These are phyloP conservation scores for Poecilobothrus nobilitatus DNA, from an alignment of 2,888 invertebrate species.

Conservation along the genomic window DNA sequence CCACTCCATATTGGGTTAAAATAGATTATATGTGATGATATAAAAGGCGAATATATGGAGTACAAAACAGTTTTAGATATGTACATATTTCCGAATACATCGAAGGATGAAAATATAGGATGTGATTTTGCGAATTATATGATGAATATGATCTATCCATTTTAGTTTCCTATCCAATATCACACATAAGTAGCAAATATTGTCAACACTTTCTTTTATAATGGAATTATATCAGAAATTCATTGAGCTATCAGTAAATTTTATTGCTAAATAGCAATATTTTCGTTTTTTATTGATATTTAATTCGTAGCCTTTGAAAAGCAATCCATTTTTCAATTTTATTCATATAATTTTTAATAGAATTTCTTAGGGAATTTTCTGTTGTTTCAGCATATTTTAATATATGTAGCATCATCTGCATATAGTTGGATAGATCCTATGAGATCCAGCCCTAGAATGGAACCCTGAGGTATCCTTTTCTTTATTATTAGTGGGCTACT, in stretches of 20 bases:
- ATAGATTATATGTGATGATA: background rate
- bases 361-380: too few relatives aligned
- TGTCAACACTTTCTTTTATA: background rate
- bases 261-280: background rate
- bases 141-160: background rate
- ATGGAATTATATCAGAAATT: background rate
- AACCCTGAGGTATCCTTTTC: too few relatives aligned
- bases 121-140: background rate
- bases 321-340: too few relatives aligned
- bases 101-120: background rate
- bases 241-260: background rate
- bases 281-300: background rate
- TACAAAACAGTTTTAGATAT: background rate
- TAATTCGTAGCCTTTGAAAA: too few relatives aligned
- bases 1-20: too few relatives aligned
- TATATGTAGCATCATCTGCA: too few relatives aligned
- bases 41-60: background rate
- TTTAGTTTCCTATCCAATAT: background rate
- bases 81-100: background rate
- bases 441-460: too few relatives aligned
- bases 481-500: too few relatives aligned
- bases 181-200: background rate
- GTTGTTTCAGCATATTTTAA: too few relatives aligned
- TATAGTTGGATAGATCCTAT: too few relatives aligned
- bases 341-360: too few relatives aligned